Base-by-base conservation (phyloP, 2,888 invertebrate genomes). In the Latrodectus elegans region DNA sequence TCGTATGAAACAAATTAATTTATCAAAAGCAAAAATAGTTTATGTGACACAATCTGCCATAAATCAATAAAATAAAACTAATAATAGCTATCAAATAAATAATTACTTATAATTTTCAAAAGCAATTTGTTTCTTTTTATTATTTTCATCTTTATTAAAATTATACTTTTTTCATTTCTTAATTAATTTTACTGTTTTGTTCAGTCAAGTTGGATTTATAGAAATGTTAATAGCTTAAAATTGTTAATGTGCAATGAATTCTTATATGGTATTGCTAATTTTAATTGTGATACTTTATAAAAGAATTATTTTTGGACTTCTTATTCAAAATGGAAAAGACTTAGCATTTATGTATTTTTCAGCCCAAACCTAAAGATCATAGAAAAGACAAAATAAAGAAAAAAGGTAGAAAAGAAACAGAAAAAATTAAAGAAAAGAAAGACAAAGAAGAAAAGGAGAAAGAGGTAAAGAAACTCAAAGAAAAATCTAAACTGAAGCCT, bases 361-460 rank as follows among this genome's bases (percentile, higher is more conserved):
- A 88, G 88, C 14, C 81, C 15, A 82, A 88, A 84, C 49, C 75
- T n/a, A 85, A 78, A 75, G 86, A 86, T 55, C 75, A 85, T 38
- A 84, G 79, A 67, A 89, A 88, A 52, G 89, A 89, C 53, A 88
- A 83, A 75, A 0, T 77, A 8, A 81, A 88, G 68, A 88, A 82
- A 22, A 81, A 84, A 72, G 81, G 83, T n/a, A 74, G 67, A 51
- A 81, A 83, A 53, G 85, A 89, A 15, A 14, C 55, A 8, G 86
- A 87, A 22, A 89, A 87, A 75, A 11, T 49, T 12, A 87, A 80
- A 52, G 86, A 89, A 14, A 79, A 83, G 14, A 80, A 84, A 22
- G 53, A 73, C 12, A 84, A 81, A 73, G 80, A 85, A n/a, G 75
- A 76, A 52, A 70, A 74, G 49, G 72, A 82, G 12, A 75, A 78